These are phyloP conservation scores for Myiagra hebetior DNA, from an alignment of 2,113 vertebrate genomes.

Conservation along the genomic window DNA sequence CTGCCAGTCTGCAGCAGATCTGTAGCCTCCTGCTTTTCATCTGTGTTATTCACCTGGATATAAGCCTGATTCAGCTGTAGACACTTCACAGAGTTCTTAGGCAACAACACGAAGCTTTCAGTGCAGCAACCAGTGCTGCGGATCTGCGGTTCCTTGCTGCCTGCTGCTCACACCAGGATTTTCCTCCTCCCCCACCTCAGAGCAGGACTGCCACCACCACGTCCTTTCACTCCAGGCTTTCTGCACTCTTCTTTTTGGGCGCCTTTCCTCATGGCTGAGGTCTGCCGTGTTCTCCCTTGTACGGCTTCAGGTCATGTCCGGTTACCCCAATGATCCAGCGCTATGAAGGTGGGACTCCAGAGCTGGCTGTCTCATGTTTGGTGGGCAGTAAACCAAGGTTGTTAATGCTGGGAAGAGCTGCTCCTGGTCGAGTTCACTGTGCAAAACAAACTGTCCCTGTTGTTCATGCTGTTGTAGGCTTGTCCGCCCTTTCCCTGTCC, in stretches of 20 bases:
- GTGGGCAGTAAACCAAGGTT: not conserved
- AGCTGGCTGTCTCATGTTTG: rapidly evolving
- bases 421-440: rapidly evolving
- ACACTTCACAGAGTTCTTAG: not conserved
- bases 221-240: not conserved
- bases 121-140: rapidly evolving
- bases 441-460: not conserved
- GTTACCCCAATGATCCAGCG: rapidly evolving
- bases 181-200: not conserved
- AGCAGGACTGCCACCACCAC: not conserved
- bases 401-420: not conserved
- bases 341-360: not conserved
- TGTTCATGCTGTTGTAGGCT: not conserved
- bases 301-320: rapidly evolving
- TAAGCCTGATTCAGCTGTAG: not conserved
- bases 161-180: not conserved
- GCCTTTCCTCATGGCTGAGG: not conserved
- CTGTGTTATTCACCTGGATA: not conserved
- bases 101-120: not conserved
- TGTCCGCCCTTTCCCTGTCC: not conserved
- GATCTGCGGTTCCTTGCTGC: not conserved
- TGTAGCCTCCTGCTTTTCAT: not conserved
- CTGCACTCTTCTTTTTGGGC: not conserved
- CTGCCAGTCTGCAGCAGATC: not conserved
- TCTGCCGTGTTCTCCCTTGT: not conserved